Base-by-base conservation (phyloP, 2,888 invertebrate genomes). In the Capitulum mitella region DNA sequence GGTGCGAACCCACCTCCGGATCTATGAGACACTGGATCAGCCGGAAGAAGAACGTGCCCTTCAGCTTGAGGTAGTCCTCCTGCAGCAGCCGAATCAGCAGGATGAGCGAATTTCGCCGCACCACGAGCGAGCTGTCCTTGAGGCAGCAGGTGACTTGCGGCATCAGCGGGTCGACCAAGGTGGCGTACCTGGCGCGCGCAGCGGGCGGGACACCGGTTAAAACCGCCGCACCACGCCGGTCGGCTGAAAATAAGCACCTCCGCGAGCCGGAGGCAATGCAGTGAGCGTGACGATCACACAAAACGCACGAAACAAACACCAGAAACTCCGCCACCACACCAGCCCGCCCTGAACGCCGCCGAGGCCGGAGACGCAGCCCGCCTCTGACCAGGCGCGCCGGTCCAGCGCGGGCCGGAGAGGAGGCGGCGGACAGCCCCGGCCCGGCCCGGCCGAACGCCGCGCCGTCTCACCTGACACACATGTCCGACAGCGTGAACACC, bases 31-130 rank as follows among this genome's bases (percentile, higher is more conserved):
- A 76, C 89, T 89, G 82, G 81, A 92, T 87, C 83, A 91, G 90
- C 78, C 91, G 90, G 84, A 88, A 90, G 84, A 92, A 91, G 84
- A 92, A 91, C 61, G 87, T 83, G 78, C 84, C 83, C 81, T 90
- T 89, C 83, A 92, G 88, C 80, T 92, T 91, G 82, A 93, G 87
- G 84, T 88, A 93, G 78, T 92, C 92, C 83, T 91, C 91, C 81
- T 92, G 89, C 79, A 93, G 86, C 32, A 93, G 87, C 34, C 89
- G 88, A 1, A 92, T 91, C 80, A 93, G 87, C 43, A 90, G 87
- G 32, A 90, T 89, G 61, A 92, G 87, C 22, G 92, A 90, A 78
- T 89, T 89, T 80, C 90, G 89, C n/a, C 92, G 88, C 77, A 93
- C 89, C 75, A 87, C 84, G 0, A 88, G 84, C 81, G 88, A 87